Conservation (phyloP, 2,797 vertebrate species). For the Yasuhikotakia modesta region DNA sequence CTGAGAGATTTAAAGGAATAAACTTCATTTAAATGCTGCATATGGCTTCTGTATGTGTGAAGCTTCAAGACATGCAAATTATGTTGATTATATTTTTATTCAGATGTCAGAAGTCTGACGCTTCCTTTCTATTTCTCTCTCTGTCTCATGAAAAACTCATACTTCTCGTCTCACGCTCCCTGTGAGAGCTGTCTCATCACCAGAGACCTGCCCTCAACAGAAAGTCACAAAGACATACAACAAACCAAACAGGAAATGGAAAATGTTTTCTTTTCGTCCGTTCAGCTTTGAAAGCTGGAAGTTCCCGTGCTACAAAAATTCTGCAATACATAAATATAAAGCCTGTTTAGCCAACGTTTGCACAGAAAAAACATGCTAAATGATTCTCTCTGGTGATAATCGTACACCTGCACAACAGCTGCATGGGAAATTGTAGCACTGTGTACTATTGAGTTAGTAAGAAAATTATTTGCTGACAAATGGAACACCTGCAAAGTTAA, state of each 20-base stretch:
- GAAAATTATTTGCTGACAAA: slow-evolving; percentile 3
- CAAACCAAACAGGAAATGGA: background rate
- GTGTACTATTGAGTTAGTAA: background rate
- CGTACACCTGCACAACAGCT: background rate
- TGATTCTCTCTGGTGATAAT: background rate
- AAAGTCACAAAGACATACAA: background rate
- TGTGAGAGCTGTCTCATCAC: background rate
- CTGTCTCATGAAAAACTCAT: slow-evolving; percentile 13
- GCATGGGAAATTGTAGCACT: background rate
- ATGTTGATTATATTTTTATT: slow-evolving; percentile 8
- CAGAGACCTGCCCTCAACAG: background rate
- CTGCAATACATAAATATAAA: background rate
- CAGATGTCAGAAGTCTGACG: background rate
- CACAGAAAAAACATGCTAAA: background rate
- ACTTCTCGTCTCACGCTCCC: slow-evolving; percentile 9
- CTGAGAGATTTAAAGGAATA: background rate
- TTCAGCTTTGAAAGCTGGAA: too few species aligned
- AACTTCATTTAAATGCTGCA: background rate
- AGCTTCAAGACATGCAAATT: slow-evolving; percentile 16
- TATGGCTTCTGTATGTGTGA: background rate
- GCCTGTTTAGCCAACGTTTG: background rate
- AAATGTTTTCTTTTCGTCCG: background rate
- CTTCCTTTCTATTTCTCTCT: background rate
- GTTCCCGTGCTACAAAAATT: background rate
- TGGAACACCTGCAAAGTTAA: background rate